Conservation (phyloP, 2,113 vertebrate species). For the Montifringilla adamsi region DNA sequence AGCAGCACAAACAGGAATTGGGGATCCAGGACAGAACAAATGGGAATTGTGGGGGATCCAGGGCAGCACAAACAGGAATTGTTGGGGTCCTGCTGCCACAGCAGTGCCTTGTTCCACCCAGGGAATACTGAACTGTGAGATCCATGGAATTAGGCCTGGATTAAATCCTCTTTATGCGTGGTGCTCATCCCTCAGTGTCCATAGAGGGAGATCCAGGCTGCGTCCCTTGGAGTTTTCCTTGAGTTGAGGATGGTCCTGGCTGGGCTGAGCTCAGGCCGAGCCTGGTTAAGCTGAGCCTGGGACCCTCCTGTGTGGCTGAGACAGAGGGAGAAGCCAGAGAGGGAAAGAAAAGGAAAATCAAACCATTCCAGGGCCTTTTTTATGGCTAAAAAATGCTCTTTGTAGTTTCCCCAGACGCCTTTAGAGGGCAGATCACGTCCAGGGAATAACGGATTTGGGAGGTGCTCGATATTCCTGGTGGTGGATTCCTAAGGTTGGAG, state of each 20-base stretch:
- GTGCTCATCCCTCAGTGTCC: not conserved
- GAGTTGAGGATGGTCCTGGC: not conserved
- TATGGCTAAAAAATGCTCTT: not conserved
- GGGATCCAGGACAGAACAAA: no score
- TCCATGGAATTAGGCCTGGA: not conserved
- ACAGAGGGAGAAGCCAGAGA: not conserved
- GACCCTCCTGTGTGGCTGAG: not conserved
- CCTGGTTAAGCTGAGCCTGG: not conserved
- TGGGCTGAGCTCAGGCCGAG: not conserved
- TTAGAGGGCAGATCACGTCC: conserved; percentile 67
- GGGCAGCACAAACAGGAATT: accelerated
- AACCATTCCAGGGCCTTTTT: not conserved
- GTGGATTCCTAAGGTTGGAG: not conserved
- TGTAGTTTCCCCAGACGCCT: conserved; percentile 18
- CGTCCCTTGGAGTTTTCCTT: accelerated
- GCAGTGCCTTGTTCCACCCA: accelerated
- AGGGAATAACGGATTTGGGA: not conserved
- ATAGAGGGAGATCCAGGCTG: not conserved
- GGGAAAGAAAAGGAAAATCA: not conserved
- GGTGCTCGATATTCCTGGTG: not conserved
- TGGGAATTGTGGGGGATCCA: accelerated
- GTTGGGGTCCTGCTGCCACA: not conserved
- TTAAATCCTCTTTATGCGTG: not conserved
- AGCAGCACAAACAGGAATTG: accelerated
- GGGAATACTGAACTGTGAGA: accelerated